Conservation (phyloP, 1,140 invertebrate genomes). For the Anastrepha obliqua region DNA sequence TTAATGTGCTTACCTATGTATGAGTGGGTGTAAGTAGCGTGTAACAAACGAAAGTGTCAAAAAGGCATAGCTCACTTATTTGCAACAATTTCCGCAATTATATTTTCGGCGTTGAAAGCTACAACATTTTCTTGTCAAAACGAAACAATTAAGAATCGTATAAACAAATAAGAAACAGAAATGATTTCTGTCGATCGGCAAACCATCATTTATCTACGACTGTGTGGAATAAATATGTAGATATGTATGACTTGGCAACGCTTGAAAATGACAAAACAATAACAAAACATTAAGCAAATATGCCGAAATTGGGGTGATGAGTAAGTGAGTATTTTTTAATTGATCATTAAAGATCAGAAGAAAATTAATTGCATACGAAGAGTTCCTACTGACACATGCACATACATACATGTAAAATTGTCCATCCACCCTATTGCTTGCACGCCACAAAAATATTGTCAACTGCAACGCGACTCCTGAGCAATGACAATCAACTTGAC, state of each 20-base stretch:
- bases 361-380: too few relatives aligned
- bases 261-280: background rate
- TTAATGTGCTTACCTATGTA: background rate
- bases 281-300: background rate
- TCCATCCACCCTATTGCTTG: background rate
- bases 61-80: conserved; percentile 45
- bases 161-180: background rate
- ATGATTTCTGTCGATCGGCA: background rate
- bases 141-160: background rate
- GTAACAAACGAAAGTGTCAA: conserved; percentile 17
- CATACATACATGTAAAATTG: background rate
- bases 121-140: conserved; percentile 2
- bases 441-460: background rate
- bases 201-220: background rate
- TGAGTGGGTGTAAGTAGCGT: background rate
- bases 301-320: background rate
- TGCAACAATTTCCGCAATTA: conserved; percentile 28
- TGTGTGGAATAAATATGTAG: background rate
- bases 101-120: conserved; percentile 1
- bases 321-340: conserved; percentile 4
- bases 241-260: background rate
- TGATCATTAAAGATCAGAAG: background rate
- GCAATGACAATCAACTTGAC: conserved; percentile 46
- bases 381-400: too few relatives aligned
- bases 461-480: background rate